Evolutionary conservation across 2,113 vertebrate genomes (phyloP), one percentile per base, ranked within the genome.

Genomic region (Nothobranchius kuhntae): DNA sequence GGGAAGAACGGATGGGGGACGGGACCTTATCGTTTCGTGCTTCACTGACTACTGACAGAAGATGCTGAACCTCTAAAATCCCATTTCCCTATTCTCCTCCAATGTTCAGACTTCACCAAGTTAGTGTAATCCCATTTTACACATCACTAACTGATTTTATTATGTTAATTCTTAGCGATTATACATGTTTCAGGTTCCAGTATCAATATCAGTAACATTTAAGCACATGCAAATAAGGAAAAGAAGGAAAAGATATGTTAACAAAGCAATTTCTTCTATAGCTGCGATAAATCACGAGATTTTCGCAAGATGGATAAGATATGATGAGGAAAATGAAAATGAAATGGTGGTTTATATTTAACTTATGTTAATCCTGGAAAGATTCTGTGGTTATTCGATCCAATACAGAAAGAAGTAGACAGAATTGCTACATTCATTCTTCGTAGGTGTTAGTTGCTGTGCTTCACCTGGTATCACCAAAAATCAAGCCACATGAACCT

Each of bases 41-140:
- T 70, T 67, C 55, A 30, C 13, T 62, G 77, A 58, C 24, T 6
- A 35, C 61, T 62, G 56, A 60, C 59, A 71, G 64, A 66, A 57
- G 71, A 65, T 38, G 38, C 57, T 36, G 58, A 30, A 53, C 44
- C 17, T 68, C 61, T 74, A 64, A 53, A 14, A 64, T 51, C 61
- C 72, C 2, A 66, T 61, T 21, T 65, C 60, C 62, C 24, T 42
- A n/a, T 40, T 40, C 50, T n/a, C 13, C 59, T 42, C 30, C 50
- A 36, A 6, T 15, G 35, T 14, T 75, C 73, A 65, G 44, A 64
- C 59, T 68, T 57, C 51, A 56, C 21, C 10, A 14, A 57, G 82
- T 87, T 80, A 80, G 26, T 80, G 86, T 84, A 60, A 80, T 82
- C 75, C 75, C 47, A 73, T 75, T 53, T 62, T 51, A 61, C 55